A percentile compares a stretch with the other conserved stretches of the same genome.
Evolutionary conservation across 2,888 invertebrate species (phyloP).

Genomic region (Andrena haemorrhoa): DNA sequence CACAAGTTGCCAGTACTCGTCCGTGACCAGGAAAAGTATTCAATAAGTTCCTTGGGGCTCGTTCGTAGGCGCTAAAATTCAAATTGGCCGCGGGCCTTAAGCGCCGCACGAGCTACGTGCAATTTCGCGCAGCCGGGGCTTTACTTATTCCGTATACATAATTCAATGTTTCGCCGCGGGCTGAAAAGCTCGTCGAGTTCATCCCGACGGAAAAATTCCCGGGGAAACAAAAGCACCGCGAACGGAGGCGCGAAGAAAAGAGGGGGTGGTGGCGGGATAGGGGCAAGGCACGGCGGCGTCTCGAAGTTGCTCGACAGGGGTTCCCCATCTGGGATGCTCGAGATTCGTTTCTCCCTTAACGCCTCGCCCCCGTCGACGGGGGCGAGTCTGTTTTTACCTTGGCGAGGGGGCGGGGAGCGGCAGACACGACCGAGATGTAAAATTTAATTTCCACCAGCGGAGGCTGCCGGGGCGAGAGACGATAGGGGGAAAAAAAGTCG

Average conservation of each 20-base stretch:
- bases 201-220: conserved; percentile 53
- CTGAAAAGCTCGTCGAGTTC: conserved; percentile 12
- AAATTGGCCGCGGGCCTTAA: conserved; percentile 37
- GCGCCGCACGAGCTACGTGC: conserved; percentile 30
- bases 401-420: conserved; percentile 3
- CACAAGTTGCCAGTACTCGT: neutral
- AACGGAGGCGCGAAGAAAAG: conserved; percentile 15
- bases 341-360: conserved; percentile 66
- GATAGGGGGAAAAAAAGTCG: neutral
- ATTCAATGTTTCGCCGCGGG: conserved; percentile 53
- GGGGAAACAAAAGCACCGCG: conserved; percentile 41
- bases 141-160: conserved; percentile 69
- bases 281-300: conserved; percentile 13
- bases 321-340: conserved; percentile 40
- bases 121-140: conserved; percentile 48
- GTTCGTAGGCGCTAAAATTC: conserved; percentile 36
- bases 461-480: neutral
- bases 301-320: neutral
- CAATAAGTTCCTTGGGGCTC: neutral
- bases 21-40: neutral
- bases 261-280: neutral
- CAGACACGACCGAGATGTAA: conserved; percentile 64
- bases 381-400: neutral
- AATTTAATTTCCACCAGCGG: conserved; percentile 69
- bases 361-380: conserved; percentile 9